Conservation (phyloP, 2,797 vertebrate species). For the Delichon dasypus region DNA sequence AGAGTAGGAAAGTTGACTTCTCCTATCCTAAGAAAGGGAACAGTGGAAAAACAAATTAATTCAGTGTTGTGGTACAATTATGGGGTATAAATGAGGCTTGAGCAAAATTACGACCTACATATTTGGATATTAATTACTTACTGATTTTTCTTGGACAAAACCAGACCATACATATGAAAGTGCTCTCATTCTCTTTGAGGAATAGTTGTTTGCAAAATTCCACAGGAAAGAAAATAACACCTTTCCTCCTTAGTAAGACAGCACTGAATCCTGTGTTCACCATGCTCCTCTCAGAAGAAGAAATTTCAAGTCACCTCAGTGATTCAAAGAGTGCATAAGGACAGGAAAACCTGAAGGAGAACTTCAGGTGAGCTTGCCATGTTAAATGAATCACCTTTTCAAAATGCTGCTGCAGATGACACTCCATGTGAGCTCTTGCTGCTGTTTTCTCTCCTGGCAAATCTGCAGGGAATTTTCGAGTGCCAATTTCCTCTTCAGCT, state of each 20-base stretch:
- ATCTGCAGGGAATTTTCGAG: constrained; percentile 80
- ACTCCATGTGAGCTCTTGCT: constrained; percentile 79
- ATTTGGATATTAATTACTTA: neutral
- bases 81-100: neutral
- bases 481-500: constrained; percentile 96
- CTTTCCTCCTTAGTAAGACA: neutral
- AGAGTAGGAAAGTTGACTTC: neutral
- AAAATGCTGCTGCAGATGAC: constrained; percentile 88
- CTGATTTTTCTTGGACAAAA: neutral
- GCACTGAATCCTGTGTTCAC: neutral
- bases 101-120: neutral
- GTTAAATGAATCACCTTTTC: constrained; percentile 81
- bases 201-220: neutral
- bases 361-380: neutral
- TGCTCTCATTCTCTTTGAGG: neutral
- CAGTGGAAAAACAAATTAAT: neutral
- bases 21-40: neutral
- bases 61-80: neutral
- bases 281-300: neutral
- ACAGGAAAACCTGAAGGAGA: neutral
- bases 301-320: neutral
- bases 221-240: neutral
- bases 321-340: neutral
- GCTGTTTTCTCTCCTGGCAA: constrained; percentile 65
- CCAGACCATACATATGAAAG: neutral